Base-by-base conservation (phyloP, 2,888 invertebrate genomes). In the Melipona beecheii region DNA sequence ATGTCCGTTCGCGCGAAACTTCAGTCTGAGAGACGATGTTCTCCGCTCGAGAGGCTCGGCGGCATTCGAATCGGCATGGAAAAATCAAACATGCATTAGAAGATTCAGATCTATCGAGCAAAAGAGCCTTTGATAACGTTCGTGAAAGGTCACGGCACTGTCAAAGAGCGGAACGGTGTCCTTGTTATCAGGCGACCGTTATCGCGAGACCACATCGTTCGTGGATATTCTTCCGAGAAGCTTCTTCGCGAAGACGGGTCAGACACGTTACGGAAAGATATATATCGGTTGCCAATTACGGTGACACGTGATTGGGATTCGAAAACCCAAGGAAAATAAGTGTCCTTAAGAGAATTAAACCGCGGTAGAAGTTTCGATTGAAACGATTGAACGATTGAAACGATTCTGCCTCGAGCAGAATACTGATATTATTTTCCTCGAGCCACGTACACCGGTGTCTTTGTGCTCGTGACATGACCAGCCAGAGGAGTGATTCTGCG, bases 231-330 rank as follows among this genome's bases (percentile, higher is more conserved):
- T 58, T 52, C 54, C 2, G 3, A 2, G 52, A 21, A 9, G 27
- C 31, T 27, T 60, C 27, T 4, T 21, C 54, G 6, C 11, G n/a
- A n/a, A 27, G 36, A n/a, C 65, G n/a, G n/a, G 49, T 49, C 69
- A 21, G 17, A 27, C 11, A 13, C 27, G 6, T 24, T 27, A 6
- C 19, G n/a, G 56, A 31, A 62, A 15, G 43, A 43, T n/a, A 36
- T n/a, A 36, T 49, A 50, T 69, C 65, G 52, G 17, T 52, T 82
- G 36, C 43, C 81, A 82, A 69, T 81, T 69, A 73, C n/a, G 9
- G n/a, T 13, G 52, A 68, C 24, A 43, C 52, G 54, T 27, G 36
- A 52, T 70, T 19, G 80, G 19, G 17, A 24, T 15, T 56, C 36
- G 24, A 50, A 31, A 6, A 13, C 1, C 43, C 36, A 50, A 13